Conservation (phyloP, 2,797 vertebrate species). For the Ptychobarbus kaznakovi region DNA sequence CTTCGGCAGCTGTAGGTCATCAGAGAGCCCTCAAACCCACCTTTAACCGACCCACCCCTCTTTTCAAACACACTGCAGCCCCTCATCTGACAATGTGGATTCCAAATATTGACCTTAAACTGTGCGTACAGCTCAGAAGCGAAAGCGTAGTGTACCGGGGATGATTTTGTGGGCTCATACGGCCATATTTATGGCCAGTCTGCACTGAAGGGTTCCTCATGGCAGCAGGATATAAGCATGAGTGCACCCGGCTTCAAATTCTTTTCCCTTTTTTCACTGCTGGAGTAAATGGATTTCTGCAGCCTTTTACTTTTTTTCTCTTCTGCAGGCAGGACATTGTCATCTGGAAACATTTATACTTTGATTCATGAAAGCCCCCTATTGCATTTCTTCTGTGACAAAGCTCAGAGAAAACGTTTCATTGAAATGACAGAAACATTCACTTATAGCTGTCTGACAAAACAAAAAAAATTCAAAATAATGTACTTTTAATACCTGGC, state of each 20-base stretch:
- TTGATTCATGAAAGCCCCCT: constrained; percentile 78
- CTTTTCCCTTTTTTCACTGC: constrained; percentile 59
- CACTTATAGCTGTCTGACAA: constrained; percentile 38
- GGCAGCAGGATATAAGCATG: constrained; percentile 71
- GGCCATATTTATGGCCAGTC: constrained; percentile 48
- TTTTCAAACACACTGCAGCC: constrained; percentile 6
- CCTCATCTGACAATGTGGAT: constrained; percentile 7
- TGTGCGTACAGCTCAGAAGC: not conserved
- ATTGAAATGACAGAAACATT: constrained; percentile 67
- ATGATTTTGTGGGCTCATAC: constrained; percentile 45
- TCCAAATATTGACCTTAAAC: constrained; percentile 42
- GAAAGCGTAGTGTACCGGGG: constrained; percentile 17
- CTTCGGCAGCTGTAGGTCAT: constrained; percentile 34
- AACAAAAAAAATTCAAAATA: constrained; percentile 16
- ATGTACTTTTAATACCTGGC: not conserved
- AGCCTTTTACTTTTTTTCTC: constrained; percentile 56
- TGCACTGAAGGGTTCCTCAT: constrained; percentile 59
- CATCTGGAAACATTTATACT: constrained; percentile 85
- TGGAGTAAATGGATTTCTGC: constrained; percentile 69
- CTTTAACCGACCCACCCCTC: constrained; percentile 3
- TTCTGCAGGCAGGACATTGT: constrained; percentile 67
- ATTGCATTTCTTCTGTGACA: constrained; percentile 78
- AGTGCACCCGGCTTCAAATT: constrained; percentile 55
- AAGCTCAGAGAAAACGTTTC: constrained; percentile 69
- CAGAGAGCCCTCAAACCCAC: constrained; percentile 17